A percentile compares a stretch with the other conserved stretches of the same genome.
These are phyloP conservation scores for Gobiocypris rarus DNA, from an alignment of 2,113 vertebrate species.

Conservation along the genomic window DNA sequence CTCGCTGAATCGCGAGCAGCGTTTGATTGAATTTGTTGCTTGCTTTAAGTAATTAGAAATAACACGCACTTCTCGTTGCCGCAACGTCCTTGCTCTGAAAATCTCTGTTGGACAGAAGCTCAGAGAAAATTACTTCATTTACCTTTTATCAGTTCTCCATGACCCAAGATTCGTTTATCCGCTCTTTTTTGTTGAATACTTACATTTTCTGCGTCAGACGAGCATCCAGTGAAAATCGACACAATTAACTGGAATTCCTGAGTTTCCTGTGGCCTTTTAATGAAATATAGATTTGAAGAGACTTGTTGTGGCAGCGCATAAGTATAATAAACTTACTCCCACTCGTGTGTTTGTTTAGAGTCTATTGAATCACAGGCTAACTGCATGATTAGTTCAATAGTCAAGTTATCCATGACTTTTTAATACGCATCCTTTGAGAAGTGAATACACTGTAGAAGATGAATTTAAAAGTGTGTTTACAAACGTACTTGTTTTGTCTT, in stretches of 20 bases:
- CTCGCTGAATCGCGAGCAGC: slow-evolving; percentile 44
- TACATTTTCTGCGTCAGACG: slow-evolving; percentile 52
- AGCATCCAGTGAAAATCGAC: slow-evolving; percentile 44
- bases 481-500: background rate
- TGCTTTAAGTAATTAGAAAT: slow-evolving; percentile 62
- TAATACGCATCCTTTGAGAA: background rate
- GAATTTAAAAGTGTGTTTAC: background rate
- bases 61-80: slow-evolving; percentile 44
- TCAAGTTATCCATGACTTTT: background rate
- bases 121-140: slow-evolving; percentile 58
- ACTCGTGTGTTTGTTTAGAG: slow-evolving; percentile 8
- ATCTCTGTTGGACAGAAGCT: slow-evolving; percentile 46
- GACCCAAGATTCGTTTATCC: slow-evolving; percentile 53
- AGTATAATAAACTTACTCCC: slow-evolving; percentile 32
- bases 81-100: slow-evolving; percentile 29
- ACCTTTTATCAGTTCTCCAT: slow-evolving; percentile 53
- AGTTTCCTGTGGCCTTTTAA: slow-evolving; percentile 37
- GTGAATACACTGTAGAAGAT: background rate
- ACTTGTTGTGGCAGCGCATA: slow-evolving; percentile 14
- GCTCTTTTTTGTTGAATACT: slow-evolving; percentile 52
- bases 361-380: slow-evolving; percentile 28
- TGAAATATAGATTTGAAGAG: slow-evolving; percentile 54
- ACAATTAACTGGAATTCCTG: slow-evolving; percentile 48
- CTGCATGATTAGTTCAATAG: slow-evolving; percentile 34
- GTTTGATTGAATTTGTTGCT: slow-evolving; percentile 63